Percentiles rank a stretch among this genome's conserved stretches.
Conservation (phyloP, 1,140 invertebrate genomes). For the Antheraea mylitta region DNA sequence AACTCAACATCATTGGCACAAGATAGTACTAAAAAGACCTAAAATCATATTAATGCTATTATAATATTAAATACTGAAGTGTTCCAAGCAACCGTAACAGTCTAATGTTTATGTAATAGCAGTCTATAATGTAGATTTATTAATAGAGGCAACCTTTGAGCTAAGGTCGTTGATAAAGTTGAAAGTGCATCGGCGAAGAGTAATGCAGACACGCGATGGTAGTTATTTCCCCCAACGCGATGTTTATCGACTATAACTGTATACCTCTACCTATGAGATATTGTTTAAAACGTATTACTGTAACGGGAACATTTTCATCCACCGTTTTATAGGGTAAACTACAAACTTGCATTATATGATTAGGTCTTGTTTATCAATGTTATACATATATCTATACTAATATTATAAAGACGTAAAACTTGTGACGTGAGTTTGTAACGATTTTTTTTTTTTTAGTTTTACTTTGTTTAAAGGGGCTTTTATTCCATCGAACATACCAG, state of each 20-base stretch:
- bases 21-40: too few species aligned
- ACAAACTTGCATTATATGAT: too few species aligned
- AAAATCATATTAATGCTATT: background rate
- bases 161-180: background rate
- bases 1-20: too few species aligned
- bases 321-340: too few species aligned
- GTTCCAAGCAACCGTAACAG: background rate
- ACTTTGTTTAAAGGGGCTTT: too few species aligned
- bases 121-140: constrained; percentile 14
- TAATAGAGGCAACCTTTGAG: constrained; percentile 1
- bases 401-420: too few species aligned
- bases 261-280: background rate
- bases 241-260: constrained; percentile 4
- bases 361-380: too few species aligned
- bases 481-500: too few species aligned
- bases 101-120: background rate
- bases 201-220: constrained; percentile 14
- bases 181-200: constrained; percentile 4
- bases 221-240: constrained; percentile 1
- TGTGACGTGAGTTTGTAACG: too few species aligned
- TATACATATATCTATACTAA: too few species aligned
- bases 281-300: background rate
- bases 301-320: background rate
- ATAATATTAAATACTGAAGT: background rate
- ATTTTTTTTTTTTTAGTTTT: too few species aligned